Conservation (phyloP, 1,140 invertebrate species). For the Probaryconus sp. region DNA sequence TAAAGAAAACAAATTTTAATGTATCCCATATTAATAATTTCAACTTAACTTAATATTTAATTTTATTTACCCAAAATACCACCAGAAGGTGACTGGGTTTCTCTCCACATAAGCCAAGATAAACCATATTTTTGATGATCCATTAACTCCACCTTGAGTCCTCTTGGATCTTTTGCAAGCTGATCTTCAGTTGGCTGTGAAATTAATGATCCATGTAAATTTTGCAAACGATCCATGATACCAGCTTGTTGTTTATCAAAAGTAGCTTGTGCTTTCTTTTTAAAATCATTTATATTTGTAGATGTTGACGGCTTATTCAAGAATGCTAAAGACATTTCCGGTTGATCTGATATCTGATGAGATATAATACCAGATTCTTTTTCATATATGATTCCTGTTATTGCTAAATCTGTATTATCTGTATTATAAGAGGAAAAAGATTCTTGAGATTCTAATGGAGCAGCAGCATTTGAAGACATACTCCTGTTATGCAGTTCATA, state of each 20-base stretch:
- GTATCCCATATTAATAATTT: conserved; percentile 30
- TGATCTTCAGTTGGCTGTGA: conserved; percentile 82
- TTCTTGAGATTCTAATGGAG: too few species aligned
- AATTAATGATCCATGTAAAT: conserved; percentile 85
- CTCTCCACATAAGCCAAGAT: conserved; percentile 93
- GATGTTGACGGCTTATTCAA: conserved; percentile 19
- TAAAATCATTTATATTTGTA: conserved; percentile 48
- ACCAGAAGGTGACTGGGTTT: conserved; percentile 88
- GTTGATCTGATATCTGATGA: too few species aligned
- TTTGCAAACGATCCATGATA: conserved; percentile 85
- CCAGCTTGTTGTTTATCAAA: conserved; percentile 82
- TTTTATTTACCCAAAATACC: conserved; percentile 83
- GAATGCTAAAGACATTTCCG: conserved; percentile 9
- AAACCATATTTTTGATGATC: conserved; percentile 92
- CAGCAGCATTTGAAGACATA: too few species aligned
- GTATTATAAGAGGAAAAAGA: too few species aligned
- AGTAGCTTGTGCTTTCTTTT: conserved; percentile 79
- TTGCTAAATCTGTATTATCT: neutral
- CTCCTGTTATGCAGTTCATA: conserved; percentile 72
- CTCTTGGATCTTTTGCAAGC: conserved; percentile 81
- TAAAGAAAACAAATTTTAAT: conserved; percentile 36
- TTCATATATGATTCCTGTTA: too few species aligned
- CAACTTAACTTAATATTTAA: conserved; percentile 19
- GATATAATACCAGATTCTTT: too few species aligned
- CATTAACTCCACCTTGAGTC: conserved; percentile 86